phyloP scores from a whole-genome alignment of 2,113 vertebrate genomes.

The Mandrillus leucophaeus region DNA sequence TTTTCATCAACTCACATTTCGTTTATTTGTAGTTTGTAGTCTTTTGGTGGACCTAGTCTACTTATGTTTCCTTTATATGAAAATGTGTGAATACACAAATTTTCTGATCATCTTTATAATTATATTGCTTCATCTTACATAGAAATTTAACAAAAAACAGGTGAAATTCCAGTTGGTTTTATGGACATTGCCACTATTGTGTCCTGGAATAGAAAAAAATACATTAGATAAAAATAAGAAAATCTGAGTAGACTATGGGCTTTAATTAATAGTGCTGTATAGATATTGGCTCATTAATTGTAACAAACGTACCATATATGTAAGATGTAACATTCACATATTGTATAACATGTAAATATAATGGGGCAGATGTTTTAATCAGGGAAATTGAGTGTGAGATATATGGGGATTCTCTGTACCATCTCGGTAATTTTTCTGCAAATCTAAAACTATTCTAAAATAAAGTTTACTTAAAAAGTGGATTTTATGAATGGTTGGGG shows the following conservation, averaged over 20 bases:
- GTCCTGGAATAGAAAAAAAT: background rate
- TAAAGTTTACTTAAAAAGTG: background rate
- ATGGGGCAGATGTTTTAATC: background rate
- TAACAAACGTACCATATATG: background rate
- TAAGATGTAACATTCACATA: background rate
- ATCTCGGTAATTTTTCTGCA: background rate
- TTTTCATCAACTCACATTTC: background rate
- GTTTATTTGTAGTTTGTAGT: background rate
- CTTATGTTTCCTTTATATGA: background rate
- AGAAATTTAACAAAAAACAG: background rate
- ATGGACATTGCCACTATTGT: background rate
- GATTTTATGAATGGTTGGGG: background rate
- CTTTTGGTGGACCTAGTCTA: background rate
- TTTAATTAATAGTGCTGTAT: background rate
- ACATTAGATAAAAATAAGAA: background rate
- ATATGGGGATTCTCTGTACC: background rate
- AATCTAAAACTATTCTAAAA: background rate
- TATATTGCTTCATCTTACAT: background rate
- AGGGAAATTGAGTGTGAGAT: background rate
- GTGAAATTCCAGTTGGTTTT: background rate
- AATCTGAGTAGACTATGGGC: background rate
- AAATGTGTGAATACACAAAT: background rate
- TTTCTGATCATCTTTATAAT: background rate
- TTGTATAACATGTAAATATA: background rate
- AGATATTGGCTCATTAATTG: background rate